These are phyloP conservation scores for Plagodis dolabraria DNA, from an alignment of 2,888 invertebrate species.

Conservation along the genomic window DNA sequence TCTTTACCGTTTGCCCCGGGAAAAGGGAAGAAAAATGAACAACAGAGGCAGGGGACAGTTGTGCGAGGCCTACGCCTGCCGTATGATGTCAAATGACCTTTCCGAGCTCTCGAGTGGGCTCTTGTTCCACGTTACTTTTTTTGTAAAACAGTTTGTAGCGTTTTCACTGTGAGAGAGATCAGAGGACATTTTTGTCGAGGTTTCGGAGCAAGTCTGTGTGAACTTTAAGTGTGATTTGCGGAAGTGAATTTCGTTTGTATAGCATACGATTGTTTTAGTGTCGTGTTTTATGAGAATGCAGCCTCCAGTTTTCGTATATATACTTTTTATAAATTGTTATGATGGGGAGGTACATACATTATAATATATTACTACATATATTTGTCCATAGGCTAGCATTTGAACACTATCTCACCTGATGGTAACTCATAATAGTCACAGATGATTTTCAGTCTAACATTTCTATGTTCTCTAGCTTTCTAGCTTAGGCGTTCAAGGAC, in stretches of 20 bases:
- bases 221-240: constrained; percentile 31
- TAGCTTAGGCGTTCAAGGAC: too few species aligned
- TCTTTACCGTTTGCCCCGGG: constrained; percentile 78
- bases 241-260: constrained; percentile 18
- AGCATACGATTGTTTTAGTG: constrained; percentile 5
- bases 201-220: constrained; percentile 18
- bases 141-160: constrained; percentile 44
- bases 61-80: constrained; percentile 49
- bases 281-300: constrained; percentile 1
- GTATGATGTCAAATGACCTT: constrained; percentile 66
- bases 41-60: constrained; percentile 72
- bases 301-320: background rate
- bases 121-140: constrained; percentile 46
- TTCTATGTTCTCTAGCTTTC: too few species aligned
- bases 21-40: constrained; percentile 81
- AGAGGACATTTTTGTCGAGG: constrained; percentile 31
- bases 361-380: too few species aligned
- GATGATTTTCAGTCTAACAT: too few species aligned
- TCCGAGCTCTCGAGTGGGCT: constrained; percentile 44
- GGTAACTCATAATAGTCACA: too few species aligned
- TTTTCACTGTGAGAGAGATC: constrained; percentile 35
- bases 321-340: too few species aligned
- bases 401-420: too few species aligned
- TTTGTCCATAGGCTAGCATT: too few species aligned
- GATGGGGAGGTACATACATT: too few species aligned